These are phyloP conservation scores for Pterobdella sp. DNA, from an alignment of 2,888 invertebrate species.

Conservation along the genomic window DNA sequence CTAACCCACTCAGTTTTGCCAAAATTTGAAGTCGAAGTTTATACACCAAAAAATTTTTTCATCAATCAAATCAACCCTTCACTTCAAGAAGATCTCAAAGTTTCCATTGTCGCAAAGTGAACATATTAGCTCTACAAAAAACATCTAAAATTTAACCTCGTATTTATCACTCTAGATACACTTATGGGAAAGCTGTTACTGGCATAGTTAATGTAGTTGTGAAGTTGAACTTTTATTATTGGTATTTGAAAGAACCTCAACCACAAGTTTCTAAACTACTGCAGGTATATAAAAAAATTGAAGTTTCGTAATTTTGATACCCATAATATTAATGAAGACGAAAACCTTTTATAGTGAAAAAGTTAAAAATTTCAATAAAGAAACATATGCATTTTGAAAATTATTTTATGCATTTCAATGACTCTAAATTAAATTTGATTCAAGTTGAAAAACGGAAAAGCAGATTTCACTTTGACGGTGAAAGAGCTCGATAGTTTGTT, in stretches of 20 bases:
- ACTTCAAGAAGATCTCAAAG: slow-evolving; percentile 7
- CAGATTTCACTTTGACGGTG: slow-evolving; percentile 13
- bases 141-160: neutral
- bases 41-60: slow-evolving; percentile 13
- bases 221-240: neutral
- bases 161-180: slow-evolving; percentile 25
- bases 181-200: slow-evolving; percentile 28
- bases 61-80: slow-evolving; percentile 15
- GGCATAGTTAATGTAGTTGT: slow-evolving; percentile 14
- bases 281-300: no score
- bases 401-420: neutral
- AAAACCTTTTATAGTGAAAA: no score
- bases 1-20: slow-evolving; percentile 21
- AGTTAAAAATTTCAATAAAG: neutral
- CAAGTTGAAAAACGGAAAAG: slow-evolving; percentile 23
- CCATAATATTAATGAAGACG: no score
- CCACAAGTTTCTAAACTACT: neutral
- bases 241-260: neutral
- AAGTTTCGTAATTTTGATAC: no score
- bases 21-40: slow-evolving; percentile 27
- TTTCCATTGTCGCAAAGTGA: slow-evolving; percentile 26
- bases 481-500: neutral
- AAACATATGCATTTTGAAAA: neutral
- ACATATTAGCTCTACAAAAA: neutral
- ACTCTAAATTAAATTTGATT: no score